A percentile compares a stretch with the other conserved stretches of the same genome.
phyloP scores from a whole-genome alignment of 2,888 invertebrate species.

The Synergus itoensis region DNA sequence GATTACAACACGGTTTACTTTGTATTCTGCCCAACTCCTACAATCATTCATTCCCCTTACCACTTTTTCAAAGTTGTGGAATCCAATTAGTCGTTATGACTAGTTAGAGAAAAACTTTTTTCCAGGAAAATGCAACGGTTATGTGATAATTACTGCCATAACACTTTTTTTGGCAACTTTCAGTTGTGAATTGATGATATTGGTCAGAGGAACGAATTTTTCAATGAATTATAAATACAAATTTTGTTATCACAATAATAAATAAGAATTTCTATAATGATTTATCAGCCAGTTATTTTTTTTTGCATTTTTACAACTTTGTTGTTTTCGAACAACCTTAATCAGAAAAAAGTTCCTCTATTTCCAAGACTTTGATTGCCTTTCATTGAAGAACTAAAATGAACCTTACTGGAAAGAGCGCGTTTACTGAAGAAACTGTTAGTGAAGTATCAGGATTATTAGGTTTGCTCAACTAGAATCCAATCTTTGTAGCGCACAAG shows the following conservation, averaged over 20 bases:
- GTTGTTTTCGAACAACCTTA: background rate
- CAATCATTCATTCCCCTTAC: constrained; percentile 28
- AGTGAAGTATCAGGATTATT: constrained; percentile 23
- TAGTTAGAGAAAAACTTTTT: constrained; percentile 17
- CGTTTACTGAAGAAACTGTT: constrained; percentile 17
- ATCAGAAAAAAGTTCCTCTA: background rate
- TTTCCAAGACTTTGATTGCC: background rate
- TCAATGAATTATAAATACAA: background rate
- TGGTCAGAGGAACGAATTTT: background rate
- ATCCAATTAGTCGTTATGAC: constrained; percentile 36
- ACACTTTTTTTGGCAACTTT: background rate
- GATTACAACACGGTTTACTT: constrained; percentile 26
- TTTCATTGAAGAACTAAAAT: background rate
- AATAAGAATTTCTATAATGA: background rate
- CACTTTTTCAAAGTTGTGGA: constrained; percentile 4
- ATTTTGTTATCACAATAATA: background rate
- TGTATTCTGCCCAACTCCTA: constrained; percentile 41
- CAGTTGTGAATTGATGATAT: background rate
- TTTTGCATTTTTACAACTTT: background rate
- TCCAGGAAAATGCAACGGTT: background rate
- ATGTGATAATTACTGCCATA: background rate
- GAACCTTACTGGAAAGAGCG: background rate
- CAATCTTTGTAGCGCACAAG: constrained; percentile 28
- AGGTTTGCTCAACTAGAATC: constrained; percentile 29
- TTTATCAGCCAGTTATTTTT: background rate